Evolutionary conservation across 2,888 invertebrate genomes (phyloP), one percentile per base, ranked within the genome.

Genomic region (Epicampocera succincta): DNA sequence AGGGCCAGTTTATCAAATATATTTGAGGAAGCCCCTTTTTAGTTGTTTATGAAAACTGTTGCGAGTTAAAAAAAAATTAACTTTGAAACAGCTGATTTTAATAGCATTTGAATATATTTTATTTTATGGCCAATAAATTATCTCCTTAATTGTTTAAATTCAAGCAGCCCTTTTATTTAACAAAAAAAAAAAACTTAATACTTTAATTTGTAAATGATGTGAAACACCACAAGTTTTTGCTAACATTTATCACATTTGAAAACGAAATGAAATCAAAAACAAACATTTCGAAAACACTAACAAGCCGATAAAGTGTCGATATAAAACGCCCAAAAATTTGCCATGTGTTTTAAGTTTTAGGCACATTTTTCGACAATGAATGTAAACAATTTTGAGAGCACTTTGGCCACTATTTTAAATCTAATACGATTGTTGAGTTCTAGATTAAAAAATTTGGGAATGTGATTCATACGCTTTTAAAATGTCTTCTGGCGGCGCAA

Each of bases 291-390:
- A 29, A 65, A 65, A 50, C n/a, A 61, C 42, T 19, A 17, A 17
- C 56, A 38, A 8, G 33, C 33, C 1, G 33, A 33, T 15, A 15
- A 46, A 15, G 5, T 42, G 3, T 42, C 13, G 21, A 21, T 52
- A 38, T 1, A 48, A 54, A 15, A 68, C 54, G 68, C 68, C 68
- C 68, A 68, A 68, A 68, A 68, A 19, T 54, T 29, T 54, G 19
- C 42, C 42, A 68, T 42, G 17, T 42, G 29, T 44, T 42, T 68
- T 65, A 38, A 21, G 6, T 40, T 65, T n/a, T 65, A 21, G 38
- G 21, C 1, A 40, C 1, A 29, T 61, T 65, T 11, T 9, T 56
- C 11, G 13, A 56, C 15, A 17, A 17, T 12, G 5, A 33, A 33
- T 33, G 15, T 4, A 33, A 15, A 54, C 2, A 50, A 2, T 50